Evolutionary conservation across 2,888 invertebrate species (phyloP).

Genomic region (Sisyra nigra): DNA sequence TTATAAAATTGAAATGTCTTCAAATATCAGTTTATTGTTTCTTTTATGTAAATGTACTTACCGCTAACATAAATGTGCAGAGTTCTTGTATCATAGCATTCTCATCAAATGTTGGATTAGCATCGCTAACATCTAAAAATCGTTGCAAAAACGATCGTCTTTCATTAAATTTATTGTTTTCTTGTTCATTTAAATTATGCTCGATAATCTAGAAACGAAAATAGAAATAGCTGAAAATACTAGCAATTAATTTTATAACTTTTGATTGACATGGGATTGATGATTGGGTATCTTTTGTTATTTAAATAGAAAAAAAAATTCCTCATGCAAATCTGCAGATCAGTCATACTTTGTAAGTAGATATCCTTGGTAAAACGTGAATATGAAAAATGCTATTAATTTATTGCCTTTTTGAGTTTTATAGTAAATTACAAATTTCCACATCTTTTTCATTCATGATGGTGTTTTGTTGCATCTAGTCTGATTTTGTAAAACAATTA

Average conservation of each 20-base stretch:
- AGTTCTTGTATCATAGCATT: conserved; percentile 41
- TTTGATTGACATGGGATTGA: background rate
- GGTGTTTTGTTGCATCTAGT: too few species aligned
- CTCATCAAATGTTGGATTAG: conserved; percentile 32
- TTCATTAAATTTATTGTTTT: conserved; percentile 10
- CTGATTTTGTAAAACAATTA: too few species aligned
- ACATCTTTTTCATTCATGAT: too few species aligned
- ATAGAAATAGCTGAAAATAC: background rate
- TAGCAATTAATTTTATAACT: background rate
- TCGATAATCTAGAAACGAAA: conserved; percentile 5
- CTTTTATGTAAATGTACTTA: conserved; percentile 15
- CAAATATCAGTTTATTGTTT: background rate
- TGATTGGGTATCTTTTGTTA: background rate
- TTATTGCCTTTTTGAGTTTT: too few species aligned
- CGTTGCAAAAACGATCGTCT: conserved; percentile 31
- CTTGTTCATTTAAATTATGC: background rate
- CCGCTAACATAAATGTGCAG: conserved; percentile 44
- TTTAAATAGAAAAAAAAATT: too few species aligned
- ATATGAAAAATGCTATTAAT: too few species aligned
- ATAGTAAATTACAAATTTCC: too few species aligned
- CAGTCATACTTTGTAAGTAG: background rate
- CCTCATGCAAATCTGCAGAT: background rate
- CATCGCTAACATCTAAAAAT: conserved; percentile 34
- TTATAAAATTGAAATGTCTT: background rate
- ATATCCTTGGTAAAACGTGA: too few species aligned